Evolutionary conservation across 2,888 invertebrate genomes (phyloP).

Genomic region (Drosophila diplacantha): DNA sequence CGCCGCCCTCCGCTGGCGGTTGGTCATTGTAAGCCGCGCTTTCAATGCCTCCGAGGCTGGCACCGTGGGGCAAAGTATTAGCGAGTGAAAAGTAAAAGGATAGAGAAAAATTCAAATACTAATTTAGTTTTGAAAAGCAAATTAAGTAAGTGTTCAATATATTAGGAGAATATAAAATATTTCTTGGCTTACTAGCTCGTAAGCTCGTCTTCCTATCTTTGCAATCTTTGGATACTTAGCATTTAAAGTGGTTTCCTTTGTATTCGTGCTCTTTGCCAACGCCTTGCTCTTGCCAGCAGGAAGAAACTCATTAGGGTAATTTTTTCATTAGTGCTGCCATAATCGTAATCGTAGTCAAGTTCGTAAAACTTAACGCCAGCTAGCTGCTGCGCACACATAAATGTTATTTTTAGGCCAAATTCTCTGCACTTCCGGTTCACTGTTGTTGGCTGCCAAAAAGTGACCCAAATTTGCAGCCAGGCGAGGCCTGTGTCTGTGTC

Average conservation of each 20-base stretch:
- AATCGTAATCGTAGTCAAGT: slow-evolving; percentile 35
- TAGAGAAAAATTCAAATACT: neutral
- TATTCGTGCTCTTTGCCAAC: neutral
- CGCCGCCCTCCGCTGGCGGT: neutral
- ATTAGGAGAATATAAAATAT: neutral
- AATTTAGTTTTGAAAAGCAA: neutral
- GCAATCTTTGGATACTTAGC: neutral
- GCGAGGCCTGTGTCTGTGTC: slow-evolving; percentile 31
- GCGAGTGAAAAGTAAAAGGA: neutral
- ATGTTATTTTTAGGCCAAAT: slow-evolving; percentile 36
- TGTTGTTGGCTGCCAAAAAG: slow-evolving; percentile 60
- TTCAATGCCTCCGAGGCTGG: slow-evolving; percentile 33
- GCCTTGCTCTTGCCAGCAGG: neutral
- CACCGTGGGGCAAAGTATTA: slow-evolving; percentile 42
- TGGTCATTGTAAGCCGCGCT: slow-evolving; percentile 39
- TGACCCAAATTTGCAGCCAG: slow-evolving; percentile 64
- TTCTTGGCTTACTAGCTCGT: neutral
- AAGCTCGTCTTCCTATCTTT: too few species aligned
- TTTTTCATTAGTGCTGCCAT: slow-evolving; percentile 32
- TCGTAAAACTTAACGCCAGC: slow-evolving; percentile 26
- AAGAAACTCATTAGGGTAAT: slow-evolving; percentile 23
- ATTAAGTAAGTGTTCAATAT: neutral
- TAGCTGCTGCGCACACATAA: slow-evolving; percentile 28
- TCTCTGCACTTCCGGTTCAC: slow-evolving; percentile 39
- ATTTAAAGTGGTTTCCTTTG: neutral